These are phyloP conservation scores for Proteles cristata DNA, from an alignment of 2,113 vertebrate species.

Conservation along the genomic window DNA sequence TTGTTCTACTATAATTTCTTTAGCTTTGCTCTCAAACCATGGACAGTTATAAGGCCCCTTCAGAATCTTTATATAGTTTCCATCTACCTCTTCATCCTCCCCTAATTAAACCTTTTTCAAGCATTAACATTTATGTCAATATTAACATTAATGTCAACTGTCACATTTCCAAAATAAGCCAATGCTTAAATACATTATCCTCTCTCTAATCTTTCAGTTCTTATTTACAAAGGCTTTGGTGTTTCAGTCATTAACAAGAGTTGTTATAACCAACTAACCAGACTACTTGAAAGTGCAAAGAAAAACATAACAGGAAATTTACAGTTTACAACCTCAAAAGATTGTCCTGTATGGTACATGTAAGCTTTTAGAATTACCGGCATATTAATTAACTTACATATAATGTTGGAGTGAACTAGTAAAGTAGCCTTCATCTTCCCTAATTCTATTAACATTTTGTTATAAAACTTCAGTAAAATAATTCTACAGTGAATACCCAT, in stretches of 20 bases:
- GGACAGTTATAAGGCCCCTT: not conserved
- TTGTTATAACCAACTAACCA: not conserved
- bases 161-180: slow-evolving; percentile 15
- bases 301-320: not conserved
- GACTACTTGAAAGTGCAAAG: not conserved
- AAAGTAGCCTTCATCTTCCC: not conserved
- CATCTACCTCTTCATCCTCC: not conserved
- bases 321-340: not conserved
- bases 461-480: not conserved
- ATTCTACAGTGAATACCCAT: not conserved
- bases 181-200: not conserved
- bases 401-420: not conserved
- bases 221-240: not conserved
- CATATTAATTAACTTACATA: not conserved
- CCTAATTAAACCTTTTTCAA: not conserved
- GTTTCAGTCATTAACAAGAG: not conserved
- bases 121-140: not conserved
- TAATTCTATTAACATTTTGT: not conserved
- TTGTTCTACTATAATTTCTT: not conserved
- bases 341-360: not conserved
- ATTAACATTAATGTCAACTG: not conserved
- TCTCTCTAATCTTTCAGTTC: not conserved
- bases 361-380: not conserved
- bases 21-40: not conserved
- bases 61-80: not conserved